Evolutionary conservation across 2,888 invertebrate genomes (phyloP).

Genomic region (Rotaria socialis): DNA sequence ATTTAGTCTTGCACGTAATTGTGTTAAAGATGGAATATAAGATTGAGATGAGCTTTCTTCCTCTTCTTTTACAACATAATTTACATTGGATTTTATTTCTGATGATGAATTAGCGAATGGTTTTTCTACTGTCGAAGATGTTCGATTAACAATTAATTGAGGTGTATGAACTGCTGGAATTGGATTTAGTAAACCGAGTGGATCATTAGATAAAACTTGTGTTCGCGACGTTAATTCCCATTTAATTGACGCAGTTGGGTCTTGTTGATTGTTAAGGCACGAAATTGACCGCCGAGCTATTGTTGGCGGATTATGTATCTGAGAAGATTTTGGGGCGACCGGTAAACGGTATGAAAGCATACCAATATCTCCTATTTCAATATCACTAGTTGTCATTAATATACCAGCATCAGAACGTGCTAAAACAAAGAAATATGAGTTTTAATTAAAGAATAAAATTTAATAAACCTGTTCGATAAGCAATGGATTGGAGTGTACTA

Average conservation of each 20-base stretch:
- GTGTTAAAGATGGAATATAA: conserved; percentile 6
- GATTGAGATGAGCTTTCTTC: background rate
- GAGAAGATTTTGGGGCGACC: background rate
- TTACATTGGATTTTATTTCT: background rate
- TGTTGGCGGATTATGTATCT: background rate
- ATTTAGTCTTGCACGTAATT: conserved; percentile 1
- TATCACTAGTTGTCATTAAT: conserved; percentile 14
- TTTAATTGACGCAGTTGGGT: background rate
- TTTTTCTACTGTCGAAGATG: background rate
- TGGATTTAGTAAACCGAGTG: conserved; percentile 9
- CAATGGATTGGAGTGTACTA: conserved; percentile 27
- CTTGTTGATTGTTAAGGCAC: background rate
- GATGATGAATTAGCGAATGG: background rate
- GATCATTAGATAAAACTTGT: conserved; percentile 17
- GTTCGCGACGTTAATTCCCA: conserved; percentile 31
- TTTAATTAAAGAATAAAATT: background rate
- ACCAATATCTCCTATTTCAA: conserved; percentile 19
- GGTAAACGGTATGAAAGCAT: conserved; percentile 27
- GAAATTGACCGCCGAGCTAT: background rate
- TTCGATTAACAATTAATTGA: background rate
- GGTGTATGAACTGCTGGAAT: too few species aligned
- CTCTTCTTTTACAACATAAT: background rate
- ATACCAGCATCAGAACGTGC: conserved; percentile 13
- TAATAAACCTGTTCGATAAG: background rate
- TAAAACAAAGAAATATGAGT: background rate